Evolutionary conservation across 2,113 vertebrate species (phyloP), one percentile per base, ranked within the genome.

Genomic region (Paramormyrops kingsleyae): DNA sequence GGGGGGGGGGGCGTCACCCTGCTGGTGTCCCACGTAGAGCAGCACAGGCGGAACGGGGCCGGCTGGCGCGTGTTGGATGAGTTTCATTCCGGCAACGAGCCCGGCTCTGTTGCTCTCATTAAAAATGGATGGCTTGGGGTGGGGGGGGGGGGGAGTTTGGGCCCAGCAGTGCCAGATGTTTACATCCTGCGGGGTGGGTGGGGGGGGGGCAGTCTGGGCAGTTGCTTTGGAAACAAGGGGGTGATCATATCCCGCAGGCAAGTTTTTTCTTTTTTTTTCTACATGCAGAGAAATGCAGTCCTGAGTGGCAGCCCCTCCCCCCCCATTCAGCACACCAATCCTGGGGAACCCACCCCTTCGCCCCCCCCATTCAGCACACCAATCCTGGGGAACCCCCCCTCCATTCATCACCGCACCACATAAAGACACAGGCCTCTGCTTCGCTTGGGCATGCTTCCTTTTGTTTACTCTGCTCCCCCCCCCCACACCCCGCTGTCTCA

Each of bases 51-150:
- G 39, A 15, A 91, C 90, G 93, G 93, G 93, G 90, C 88, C 92
- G 52, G 59, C 59, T 27, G 91, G 93, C 93, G 93, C 92, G 91
- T 97, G 98, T 98, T 97, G 96, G 96, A 98, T 98, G 95, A 95
- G 93, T 96, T 97, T 98, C 97, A 97, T 98, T 97, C 97, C 95
- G 95, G 91, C 91, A 95, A 96, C 95, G 96, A 96, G 93, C 95
- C 95, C 95, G 94, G 94, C 93, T 93, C 96, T 94, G 93, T 94
- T 92, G 93, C 95, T 96, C 97, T 97, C 97, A 97, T 99, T 98
- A 98, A 97, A 98, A 97, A 98, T 97, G 96, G 96, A 98, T 97
- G 95, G 94, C 13, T 53, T n/a, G n/a, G n/a, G n/a, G n/a, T n/a
- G n/a, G 15, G 49, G 39, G 39, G 89, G 93, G 42, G 88, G 94